Conservation (phyloP, 2,888 invertebrate species). For the Lamellibrachia satsuma region DNA sequence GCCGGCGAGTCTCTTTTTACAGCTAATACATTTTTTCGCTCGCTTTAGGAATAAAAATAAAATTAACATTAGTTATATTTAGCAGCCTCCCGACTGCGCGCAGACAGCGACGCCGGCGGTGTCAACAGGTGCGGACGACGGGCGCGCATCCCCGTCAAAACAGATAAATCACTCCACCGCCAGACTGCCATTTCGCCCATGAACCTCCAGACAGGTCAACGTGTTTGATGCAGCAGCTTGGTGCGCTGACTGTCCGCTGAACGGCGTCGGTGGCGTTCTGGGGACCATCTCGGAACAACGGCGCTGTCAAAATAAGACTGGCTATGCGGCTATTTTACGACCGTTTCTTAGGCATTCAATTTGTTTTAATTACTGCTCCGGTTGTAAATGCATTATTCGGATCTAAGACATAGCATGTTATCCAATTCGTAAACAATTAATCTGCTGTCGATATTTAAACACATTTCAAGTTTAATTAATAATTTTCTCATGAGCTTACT, state of each 20-base stretch:
- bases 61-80: conserved; percentile 5
- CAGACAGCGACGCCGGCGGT: background rate
- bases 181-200: background rate
- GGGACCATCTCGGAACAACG: background rate
- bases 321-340: background rate
- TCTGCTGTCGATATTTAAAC: background rate
- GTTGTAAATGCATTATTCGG: too few relatives aligned
- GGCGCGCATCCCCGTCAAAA: background rate
- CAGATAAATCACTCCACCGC: background rate
- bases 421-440: too few relatives aligned
- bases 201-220: background rate
- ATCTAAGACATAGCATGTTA: too few relatives aligned
- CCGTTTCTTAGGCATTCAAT: background rate
- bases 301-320: background rate
- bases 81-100: background rate
- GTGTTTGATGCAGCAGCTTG: conserved; percentile 11
- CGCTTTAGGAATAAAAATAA: background rate
- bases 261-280: background rate
- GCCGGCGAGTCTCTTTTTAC: background rate
- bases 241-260: background rate
- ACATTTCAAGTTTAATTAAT: background rate
- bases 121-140: background rate
- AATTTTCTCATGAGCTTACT: background rate
- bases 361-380: background rate
- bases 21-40: background rate